A percentile compares a stretch with the other conserved stretches of the same genome.
phyloP scores from a whole-genome alignment of 2,113 vertebrate species.

The Brachirus orientalis region DNA sequence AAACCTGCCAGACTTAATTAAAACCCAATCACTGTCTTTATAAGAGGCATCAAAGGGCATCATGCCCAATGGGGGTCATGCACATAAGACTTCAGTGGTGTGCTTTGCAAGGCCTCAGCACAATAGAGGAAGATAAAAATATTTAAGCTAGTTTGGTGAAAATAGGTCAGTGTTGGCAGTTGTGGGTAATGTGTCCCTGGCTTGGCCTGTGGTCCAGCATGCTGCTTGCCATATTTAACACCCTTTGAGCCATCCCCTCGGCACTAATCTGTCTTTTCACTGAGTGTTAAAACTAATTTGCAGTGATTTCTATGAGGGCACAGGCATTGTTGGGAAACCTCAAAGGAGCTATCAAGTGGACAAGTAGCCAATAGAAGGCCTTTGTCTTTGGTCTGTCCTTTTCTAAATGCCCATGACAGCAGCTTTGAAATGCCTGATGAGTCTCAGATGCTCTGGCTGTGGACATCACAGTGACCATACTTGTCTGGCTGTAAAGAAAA shows the following conservation, averaged over 20 bases:
- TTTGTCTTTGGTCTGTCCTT: constrained; percentile 71
- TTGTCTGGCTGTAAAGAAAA: constrained; percentile 60
- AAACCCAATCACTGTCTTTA: constrained; percentile 87
- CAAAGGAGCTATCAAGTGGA: constrained; percentile 84
- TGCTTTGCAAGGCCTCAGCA: constrained; percentile 70
- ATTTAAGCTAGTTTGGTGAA: constrained; percentile 86
- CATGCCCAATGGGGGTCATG: constrained; percentile 76
- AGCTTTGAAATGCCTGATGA: constrained; percentile 75
- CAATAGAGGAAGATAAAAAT: constrained; percentile 86
- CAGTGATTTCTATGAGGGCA: constrained; percentile 89
- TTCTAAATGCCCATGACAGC: constrained; percentile 73
- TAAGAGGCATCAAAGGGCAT: constrained; percentile 82
- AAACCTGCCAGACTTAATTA: constrained; percentile 95
- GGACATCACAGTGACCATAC: constrained; percentile 56
- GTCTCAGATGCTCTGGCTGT: constrained; percentile 63
- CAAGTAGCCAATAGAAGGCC: constrained; percentile 79
- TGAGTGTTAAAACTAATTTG: constrained; percentile 91
- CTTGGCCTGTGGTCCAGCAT: constrained; percentile 81
- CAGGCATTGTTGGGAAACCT: constrained; percentile 87
- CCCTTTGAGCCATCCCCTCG: constrained; percentile 85
- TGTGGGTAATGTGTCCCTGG: constrained; percentile 84
- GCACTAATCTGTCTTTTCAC: constrained; percentile 94
- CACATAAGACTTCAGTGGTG: constrained; percentile 89
- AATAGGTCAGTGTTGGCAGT: constrained; percentile 83
- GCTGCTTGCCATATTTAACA: constrained; percentile 79